A percentile compares a stretch with the other conserved stretches of the same genome.
phyloP scores from a whole-genome alignment of 2,888 invertebrate genomes.

The Corbicula japonica region DNA sequence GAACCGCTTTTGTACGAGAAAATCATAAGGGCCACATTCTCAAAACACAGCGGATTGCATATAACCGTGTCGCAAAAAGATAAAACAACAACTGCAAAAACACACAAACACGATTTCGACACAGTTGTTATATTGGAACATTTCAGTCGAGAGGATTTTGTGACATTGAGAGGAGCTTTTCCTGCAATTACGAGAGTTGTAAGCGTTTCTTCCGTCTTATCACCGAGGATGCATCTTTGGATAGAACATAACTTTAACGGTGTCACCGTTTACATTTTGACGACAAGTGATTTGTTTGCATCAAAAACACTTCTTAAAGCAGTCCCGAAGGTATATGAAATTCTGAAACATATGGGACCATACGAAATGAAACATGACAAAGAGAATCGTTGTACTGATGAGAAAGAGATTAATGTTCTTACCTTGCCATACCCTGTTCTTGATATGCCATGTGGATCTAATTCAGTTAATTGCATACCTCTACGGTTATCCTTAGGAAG shows the following conservation, averaged over 20 bases:
- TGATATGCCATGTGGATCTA: neutral
- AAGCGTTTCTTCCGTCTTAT: neutral
- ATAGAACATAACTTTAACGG: neutral
- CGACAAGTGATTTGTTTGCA: constrained; percentile 1
- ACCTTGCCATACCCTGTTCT: neutral
- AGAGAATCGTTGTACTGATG: neutral
- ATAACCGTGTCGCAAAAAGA: neutral
- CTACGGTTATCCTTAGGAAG: neutral
- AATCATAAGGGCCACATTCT: too few relatives aligned
- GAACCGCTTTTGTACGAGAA: too few relatives aligned
- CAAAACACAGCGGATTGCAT: too few relatives aligned
- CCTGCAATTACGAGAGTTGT: neutral
- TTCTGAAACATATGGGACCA: neutral
- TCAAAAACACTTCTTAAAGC: neutral
- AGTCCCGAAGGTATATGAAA: constrained; percentile 6
- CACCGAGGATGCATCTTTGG: neutral
- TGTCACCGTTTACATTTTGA: neutral
- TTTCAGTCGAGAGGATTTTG: neutral
- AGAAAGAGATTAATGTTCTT: neutral
- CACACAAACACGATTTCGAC: neutral
- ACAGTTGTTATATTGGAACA: neutral
- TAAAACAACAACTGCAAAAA: too few relatives aligned
- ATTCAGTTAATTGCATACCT: neutral
- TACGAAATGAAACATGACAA: neutral
- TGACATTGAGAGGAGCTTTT: neutral